Base-by-base conservation (phyloP, 2,797 vertebrate species). In the Lateolabrax maculatus region DNA sequence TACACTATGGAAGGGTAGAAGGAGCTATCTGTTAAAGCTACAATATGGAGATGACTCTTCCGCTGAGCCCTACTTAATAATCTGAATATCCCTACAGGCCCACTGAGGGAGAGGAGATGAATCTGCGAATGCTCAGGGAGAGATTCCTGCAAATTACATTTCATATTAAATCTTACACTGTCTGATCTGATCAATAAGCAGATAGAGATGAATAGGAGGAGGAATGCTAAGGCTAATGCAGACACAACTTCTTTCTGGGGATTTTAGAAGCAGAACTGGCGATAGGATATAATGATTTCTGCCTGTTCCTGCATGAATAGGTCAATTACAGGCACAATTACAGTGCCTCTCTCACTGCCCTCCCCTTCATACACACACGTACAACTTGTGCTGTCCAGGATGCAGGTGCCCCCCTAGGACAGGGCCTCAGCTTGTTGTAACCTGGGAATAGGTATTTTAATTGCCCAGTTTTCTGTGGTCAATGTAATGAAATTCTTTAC, bases 21-120 rank as follows among this genome's bases (percentile, higher is more conserved):
- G 83, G 77, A 86, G 90, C 87, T 90, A 93, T 95, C 95, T 92
- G 92, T 94, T 95, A 91, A 91, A 92, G 87, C 93, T 82, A 90
- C 92, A 91, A 92, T 94, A 93, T 92, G 90, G 92, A 92, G 93
- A 95, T 95, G 95, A 95, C 92, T 94, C 92, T 90, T 93, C 91
- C 79, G 86, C 91, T 93, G 95, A 94, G 94, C 93, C 90, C 94
- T 95, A 95, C 94, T 96, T 96, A 96, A 96, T 96, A 95, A 95
- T 95, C 94, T 86, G 92, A 95, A 94, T 93, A 94, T 96, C 95
- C 94, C 96, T 94, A 93, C 93, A 95, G 96, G 93, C 92, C 91
- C 94, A 93, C 93, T 93, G 91, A 90, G 86, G 88, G 84, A 95
- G 93, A 95, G 90, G 89, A 95, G 95, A 95, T 95, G 94, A 95